Conservation (phyloP, 2,113 vertebrate species). For the Psettodes erumei region DNA sequence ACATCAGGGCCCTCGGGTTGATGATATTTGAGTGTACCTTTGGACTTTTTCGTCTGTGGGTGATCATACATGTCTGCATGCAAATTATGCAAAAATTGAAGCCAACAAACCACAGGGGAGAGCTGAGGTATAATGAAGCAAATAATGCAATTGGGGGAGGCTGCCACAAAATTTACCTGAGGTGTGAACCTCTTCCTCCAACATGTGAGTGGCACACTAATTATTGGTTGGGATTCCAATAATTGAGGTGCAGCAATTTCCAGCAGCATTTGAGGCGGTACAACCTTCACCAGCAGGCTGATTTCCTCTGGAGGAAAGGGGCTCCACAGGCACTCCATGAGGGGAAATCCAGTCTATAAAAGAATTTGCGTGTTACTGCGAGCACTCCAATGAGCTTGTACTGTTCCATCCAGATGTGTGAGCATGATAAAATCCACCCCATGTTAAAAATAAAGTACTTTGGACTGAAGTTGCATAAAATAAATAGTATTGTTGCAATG, state of each 20-base stretch:
- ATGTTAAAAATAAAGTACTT: slow-evolving; percentile 27
- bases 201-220: slow-evolving; percentile 47
- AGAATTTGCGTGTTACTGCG: slow-evolving; percentile 32
- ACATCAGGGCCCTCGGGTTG: slow-evolving; percentile 3
- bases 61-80: not conserved
- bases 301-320: slow-evolving; percentile 41
- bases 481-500: slow-evolving; percentile 3
- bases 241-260: slow-evolving; percentile 60
- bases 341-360: slow-evolving; percentile 68
- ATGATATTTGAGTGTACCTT: slow-evolving; percentile 9
- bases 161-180: slow-evolving; percentile 26
- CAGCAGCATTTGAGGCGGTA: slow-evolving; percentile 21
- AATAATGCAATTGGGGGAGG: not conserved
- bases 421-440: slow-evolving; percentile 24
- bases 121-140: not conserved
- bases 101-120: slow-evolving; percentile 11
- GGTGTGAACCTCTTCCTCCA: slow-evolving; percentile 34
- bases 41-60: slow-evolving; percentile 23
- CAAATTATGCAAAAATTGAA: slow-evolving; percentile 18
- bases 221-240: slow-evolving; percentile 46
- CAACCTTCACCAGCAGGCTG: slow-evolving; percentile 33
- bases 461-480: slow-evolving; percentile 4
- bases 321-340: slow-evolving; percentile 15
- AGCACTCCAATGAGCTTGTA: slow-evolving; percentile 8
- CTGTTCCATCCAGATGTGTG: slow-evolving; percentile 46